Evolutionary conservation across 1,140 invertebrate species (phyloP).

Genomic region (Vanessa atalanta): DNA sequence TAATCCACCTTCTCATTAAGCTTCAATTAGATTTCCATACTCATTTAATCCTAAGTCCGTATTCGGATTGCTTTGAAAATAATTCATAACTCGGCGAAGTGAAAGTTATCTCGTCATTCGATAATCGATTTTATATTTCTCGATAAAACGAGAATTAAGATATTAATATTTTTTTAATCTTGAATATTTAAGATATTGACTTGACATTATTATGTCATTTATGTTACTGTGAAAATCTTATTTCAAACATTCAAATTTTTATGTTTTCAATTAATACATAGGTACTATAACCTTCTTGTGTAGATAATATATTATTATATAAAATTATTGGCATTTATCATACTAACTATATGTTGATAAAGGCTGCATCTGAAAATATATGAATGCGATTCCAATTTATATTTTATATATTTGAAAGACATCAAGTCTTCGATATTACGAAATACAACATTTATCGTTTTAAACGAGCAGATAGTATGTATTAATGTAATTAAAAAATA

Average conservation of each 20-base stretch:
- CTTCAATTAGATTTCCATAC: slow-evolving; percentile 31
- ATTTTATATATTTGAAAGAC: too few species aligned
- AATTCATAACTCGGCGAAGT: slow-evolving; percentile 18
- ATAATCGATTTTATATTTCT: slow-evolving; percentile 26
- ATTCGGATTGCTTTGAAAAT: slow-evolving; percentile 28
- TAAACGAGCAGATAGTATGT: background rate
- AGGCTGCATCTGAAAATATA: too few species aligned
- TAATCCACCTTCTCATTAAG: slow-evolving; percentile 41
- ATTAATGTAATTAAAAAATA: background rate
- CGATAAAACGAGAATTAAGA: slow-evolving; percentile 7
- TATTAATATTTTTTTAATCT: slow-evolving; percentile 12
- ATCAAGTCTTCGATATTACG: background rate
- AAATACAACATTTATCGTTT: background rate
- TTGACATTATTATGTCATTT: too few species aligned
- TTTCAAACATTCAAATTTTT: too few species aligned
- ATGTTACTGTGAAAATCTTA: too few species aligned
- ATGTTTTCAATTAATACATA: too few species aligned
- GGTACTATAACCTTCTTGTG: too few species aligned
- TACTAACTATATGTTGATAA: too few species aligned
- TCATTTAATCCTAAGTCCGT: slow-evolving; percentile 10
- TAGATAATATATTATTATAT: too few species aligned
- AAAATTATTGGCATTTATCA: too few species aligned
- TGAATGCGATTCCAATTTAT: too few species aligned
- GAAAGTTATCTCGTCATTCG: slow-evolving; percentile 28
- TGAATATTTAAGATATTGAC: background rate